Percentiles rank a stretch among this genome's conserved stretches.
phyloP scores from a whole-genome alignment of 2,797 vertebrate genomes.

The Euthynnus affinis region DNA sequence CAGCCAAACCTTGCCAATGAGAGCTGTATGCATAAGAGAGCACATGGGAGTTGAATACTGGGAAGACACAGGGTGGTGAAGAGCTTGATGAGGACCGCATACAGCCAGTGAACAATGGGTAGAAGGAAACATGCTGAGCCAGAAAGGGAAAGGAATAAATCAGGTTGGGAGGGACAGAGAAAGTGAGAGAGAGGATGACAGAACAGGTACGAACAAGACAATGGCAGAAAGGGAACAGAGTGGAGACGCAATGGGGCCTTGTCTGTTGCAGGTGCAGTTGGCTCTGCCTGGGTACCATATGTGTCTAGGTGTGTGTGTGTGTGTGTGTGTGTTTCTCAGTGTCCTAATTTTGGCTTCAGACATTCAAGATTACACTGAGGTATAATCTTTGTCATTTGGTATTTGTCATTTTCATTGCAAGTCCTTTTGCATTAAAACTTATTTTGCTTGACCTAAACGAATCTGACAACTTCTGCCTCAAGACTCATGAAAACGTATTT shows the following conservation, averaged over 20 bases:
- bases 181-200: constrained; percentile 24
- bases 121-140: constrained; percentile 36
- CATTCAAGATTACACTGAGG: constrained; percentile 1
- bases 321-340: no score
- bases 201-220: constrained; percentile 44
- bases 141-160: constrained; percentile 44
- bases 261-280: constrained; percentile 35
- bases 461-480: background rate
- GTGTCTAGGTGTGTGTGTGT: background rate
- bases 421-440: background rate
- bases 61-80: constrained; percentile 11
- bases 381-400: background rate
- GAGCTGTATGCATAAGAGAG: constrained; percentile 29
- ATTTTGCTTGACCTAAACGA: background rate
- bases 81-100: constrained; percentile 34
- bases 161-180: constrained; percentile 12
- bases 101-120: constrained; percentile 39
- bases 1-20: constrained; percentile 26
- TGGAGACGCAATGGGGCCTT: constrained; percentile 27
- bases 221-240: constrained; percentile 45
- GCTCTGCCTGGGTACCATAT: background rate
- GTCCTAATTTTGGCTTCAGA: background rate
- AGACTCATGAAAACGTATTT: constrained; percentile 3
- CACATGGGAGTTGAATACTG: constrained; percentile 16
- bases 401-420: background rate